phyloP scores from a whole-genome alignment of 2,888 invertebrate genomes.

The Cyrtodaria siliqua region DNA sequence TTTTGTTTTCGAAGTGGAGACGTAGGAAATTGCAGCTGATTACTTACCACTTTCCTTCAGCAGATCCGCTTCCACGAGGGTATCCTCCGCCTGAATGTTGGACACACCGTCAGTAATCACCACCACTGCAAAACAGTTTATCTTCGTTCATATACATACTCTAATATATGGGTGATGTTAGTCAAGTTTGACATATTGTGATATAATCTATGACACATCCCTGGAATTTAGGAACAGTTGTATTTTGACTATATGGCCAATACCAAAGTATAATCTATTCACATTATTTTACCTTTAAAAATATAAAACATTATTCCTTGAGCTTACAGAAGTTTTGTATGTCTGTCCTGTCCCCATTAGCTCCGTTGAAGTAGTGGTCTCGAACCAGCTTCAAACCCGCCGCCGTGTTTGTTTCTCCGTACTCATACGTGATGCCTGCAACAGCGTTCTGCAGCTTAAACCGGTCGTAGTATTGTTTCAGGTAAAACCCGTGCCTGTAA shows the following conservation, averaged over 20 bases:
- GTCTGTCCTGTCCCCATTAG: conserved; percentile 72
- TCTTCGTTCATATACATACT: no score
- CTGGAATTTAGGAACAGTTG: neutral
- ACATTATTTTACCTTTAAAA: no score
- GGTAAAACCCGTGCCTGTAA: conserved; percentile 74
- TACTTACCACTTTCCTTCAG: conserved; percentile 64
- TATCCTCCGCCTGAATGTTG: conserved; percentile 77
- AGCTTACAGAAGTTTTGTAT: conserved; percentile 77
- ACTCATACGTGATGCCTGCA: conserved; percentile 77
- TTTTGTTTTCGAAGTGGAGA: no score
- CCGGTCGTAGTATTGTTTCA: conserved; percentile 75
- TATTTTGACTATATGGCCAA: no score
- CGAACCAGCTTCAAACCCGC: conserved; percentile 76
- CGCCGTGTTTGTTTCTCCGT: conserved; percentile 83
- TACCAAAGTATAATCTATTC: no score
- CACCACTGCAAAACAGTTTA: conserved; percentile 76
- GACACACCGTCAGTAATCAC: conserved; percentile 83
- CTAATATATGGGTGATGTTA: no score
- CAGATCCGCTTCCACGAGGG: conserved; percentile 74
- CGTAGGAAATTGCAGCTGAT: no score
- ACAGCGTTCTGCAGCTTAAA: conserved; percentile 78
- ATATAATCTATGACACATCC: neutral
- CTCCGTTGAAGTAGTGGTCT: conserved; percentile 67
- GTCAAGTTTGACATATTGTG: neutral
- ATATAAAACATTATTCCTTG: no score